phyloP scores from a whole-genome alignment of 2,888 invertebrate genomes.

The Herminia tarsipennalis region DNA sequence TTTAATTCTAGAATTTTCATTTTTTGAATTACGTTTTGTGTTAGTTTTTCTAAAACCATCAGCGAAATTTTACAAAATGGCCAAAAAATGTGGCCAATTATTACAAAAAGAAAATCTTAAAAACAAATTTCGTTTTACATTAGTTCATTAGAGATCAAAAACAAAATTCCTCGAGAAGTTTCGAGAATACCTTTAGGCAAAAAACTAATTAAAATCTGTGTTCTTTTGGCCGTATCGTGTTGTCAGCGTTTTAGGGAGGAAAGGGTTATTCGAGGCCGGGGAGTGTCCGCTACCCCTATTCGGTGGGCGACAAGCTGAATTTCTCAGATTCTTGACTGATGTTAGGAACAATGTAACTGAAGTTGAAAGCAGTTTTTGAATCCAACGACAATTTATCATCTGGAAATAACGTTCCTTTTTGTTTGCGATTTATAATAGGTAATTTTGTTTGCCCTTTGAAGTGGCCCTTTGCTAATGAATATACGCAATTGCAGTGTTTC shows the following conservation, averaged over 20 bases:
- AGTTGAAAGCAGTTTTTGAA: conserved; percentile 30
- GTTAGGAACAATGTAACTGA: conserved; percentile 29
- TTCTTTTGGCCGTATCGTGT: conserved; percentile 3
- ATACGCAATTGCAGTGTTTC: conserved; percentile 29
- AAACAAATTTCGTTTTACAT: too few relatives aligned
- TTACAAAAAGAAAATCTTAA: too few relatives aligned
- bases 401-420: conserved; percentile 22
- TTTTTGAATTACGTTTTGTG: too few relatives aligned
- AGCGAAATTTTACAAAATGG: too few relatives aligned
- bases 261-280: conserved; percentile 11
- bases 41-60: too few relatives aligned
- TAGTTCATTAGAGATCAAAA: too few relatives aligned
- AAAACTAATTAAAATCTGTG: conserved; percentile 13
- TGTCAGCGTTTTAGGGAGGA: conserved; percentile 3
- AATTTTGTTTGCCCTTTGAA: conserved; percentile 29
- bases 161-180: not conserved
- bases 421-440: conserved; percentile 22
- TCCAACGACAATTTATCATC: conserved; percentile 40
- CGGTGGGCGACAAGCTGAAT: conserved; percentile 23
- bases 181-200: too few relatives aligned
- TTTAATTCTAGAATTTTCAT: too few relatives aligned
- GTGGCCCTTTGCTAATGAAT: conserved; percentile 24
- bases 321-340: conserved; percentile 36
- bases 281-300: conserved; percentile 1
- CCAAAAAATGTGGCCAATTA: too few relatives aligned